Percentiles rank a stretch among this genome's conserved stretches.
These are phyloP conservation scores for Sipha flava DNA, from an alignment of 1,140 invertebrate species.

Conservation along the genomic window DNA sequence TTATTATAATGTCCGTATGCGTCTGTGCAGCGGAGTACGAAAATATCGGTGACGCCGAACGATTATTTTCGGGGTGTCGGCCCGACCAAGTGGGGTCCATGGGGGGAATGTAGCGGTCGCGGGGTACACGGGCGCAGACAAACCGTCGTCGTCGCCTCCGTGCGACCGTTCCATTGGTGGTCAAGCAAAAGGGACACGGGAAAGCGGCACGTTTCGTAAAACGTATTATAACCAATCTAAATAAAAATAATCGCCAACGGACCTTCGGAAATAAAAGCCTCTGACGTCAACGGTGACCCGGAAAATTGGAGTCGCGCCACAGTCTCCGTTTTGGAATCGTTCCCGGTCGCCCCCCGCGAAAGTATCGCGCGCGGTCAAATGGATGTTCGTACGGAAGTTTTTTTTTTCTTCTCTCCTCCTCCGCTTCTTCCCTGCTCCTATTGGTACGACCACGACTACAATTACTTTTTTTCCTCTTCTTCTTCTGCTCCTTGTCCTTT, in stretches of 20 bases:
- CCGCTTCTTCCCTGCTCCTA: too few species aligned
- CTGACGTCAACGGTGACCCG: constrained; percentile 31
- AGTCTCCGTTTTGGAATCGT: constrained; percentile 14
- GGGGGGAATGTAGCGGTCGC: background rate
- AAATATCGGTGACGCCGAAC: constrained; percentile 24
- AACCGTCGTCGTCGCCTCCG: constrained; percentile 6
- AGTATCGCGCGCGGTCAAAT: background rate
- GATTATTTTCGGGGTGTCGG: background rate
- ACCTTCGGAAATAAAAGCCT: constrained; percentile 30
- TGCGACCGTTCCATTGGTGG: too few species aligned
- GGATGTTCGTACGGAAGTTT: too few species aligned
- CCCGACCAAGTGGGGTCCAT: background rate
- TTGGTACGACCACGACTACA: too few species aligned
- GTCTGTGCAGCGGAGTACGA: background rate
- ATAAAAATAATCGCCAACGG: constrained; percentile 21
- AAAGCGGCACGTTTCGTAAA: background rate
- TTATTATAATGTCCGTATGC: background rate
- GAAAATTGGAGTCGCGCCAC: constrained; percentile 18
- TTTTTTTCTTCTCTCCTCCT: too few species aligned
- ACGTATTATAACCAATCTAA: background rate
- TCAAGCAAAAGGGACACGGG: too few species aligned
- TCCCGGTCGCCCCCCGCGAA: background rate
- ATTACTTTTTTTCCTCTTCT: too few species aligned
- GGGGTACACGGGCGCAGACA: background rate
- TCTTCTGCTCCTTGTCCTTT: too few species aligned